Base-by-base conservation (phyloP, 2,888 invertebrate genomes). In the Allophyes oxyacanthae region DNA sequence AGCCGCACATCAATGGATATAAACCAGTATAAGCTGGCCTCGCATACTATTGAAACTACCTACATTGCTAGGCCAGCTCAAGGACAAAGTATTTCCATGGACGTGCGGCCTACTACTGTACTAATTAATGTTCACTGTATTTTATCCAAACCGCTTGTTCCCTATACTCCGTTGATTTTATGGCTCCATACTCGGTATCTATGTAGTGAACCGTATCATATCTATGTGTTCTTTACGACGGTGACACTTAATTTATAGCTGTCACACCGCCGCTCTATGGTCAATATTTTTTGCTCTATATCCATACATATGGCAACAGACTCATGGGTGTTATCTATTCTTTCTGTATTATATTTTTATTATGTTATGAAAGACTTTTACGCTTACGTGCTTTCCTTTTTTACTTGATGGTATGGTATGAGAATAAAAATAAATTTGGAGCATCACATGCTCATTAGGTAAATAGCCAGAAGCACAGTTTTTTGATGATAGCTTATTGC, bases 171-270 rank as follows among this genome's bases (percentile, higher is more conserved):
- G 58, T 60, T 38, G 11, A 10, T 28, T 54, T 36, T 20, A 26
- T 1, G 36, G 64, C 64, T 50, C 11, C 33, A 41, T 10, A 36
- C 41, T 36, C 59, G 45, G 36, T 67, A 72, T 75, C 68, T 64
- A 63, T 65, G 58, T 64, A 64, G 72, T 65, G 62, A 51, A 28
- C 52, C 37, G 51, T 75, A 70, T 75, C 59, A 75, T 75, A 71
- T 75, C 61, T 57, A 63, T 59, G 52, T 74, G 72, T 77, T 77
- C 78, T 86, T 86, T 87, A 85, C 77, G 80, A 81, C 57, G 68
- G 75, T 78, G 82, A 84, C 86, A 84, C 78, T 78, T 82, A 84
- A 89, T 89, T 88, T 90, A 89, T 86, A 72, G 81, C 75, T 75
- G 77, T 84, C 82, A 79, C 71, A 71, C 73, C 63, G 72, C 57